Conservation (phyloP, 1,140 invertebrate species). For the Stegodyphus mimosarum region DNA sequence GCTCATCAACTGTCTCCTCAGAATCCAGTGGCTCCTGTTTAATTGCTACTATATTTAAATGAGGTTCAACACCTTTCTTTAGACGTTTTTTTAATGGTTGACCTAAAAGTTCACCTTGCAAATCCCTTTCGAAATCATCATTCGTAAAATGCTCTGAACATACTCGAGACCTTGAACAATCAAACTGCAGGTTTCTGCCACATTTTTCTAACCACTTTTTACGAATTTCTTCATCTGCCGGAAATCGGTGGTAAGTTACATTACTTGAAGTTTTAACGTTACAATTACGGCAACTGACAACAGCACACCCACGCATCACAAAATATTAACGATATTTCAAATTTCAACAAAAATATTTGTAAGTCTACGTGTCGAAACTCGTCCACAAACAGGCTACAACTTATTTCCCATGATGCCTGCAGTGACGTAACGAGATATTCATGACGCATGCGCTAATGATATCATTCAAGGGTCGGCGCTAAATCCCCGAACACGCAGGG, state of each 20-base stretch:
- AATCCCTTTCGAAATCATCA: slow-evolving; percentile 13
- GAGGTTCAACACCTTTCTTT: neutral
- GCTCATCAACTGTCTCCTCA: neutral
- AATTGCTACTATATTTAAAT: neutral
- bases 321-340: neutral
- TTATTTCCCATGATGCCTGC: neutral
- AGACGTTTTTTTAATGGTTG: neutral
- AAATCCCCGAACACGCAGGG: too few relatives aligned
- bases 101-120: neutral
- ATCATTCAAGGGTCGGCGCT: too few relatives aligned
- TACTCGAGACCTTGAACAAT: neutral
- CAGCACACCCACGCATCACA: neutral
- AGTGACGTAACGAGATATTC: too few relatives aligned
- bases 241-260: neutral
- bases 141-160: neutral
- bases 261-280: neutral
- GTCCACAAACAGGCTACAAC: neutral
- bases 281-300: neutral
- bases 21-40: neutral
- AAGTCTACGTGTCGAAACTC: neutral
- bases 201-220: slow-evolving; percentile 3
- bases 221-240: slow-evolving; percentile 2
- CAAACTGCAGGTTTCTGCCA: neutral
- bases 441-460: too few relatives aligned
- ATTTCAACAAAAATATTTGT: neutral